phyloP scores from a whole-genome alignment of 2,113 vertebrate species.

The Perca flavescens region DNA sequence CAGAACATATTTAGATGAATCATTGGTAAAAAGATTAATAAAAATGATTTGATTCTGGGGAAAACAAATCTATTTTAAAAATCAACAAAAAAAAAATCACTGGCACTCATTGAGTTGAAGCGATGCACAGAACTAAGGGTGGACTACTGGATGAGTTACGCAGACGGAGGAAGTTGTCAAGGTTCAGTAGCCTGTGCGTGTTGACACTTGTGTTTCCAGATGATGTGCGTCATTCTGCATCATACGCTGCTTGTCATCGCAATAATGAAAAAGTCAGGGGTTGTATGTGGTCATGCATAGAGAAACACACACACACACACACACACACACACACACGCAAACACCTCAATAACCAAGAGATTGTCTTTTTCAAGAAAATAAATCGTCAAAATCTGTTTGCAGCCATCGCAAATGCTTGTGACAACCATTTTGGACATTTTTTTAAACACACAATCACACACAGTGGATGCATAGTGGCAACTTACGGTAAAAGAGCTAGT shows the following conservation, averaged over 20 bases:
- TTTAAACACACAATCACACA: too few species aligned
- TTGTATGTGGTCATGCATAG: too few species aligned
- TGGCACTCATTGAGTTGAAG: neutral
- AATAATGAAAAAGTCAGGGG: too few species aligned
- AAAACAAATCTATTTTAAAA: too few species aligned
- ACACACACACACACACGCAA: neutral
- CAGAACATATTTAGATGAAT: too few species aligned
- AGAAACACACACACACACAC: neutral
- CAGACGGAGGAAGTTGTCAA: neutral
- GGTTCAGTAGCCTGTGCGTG: neutral
- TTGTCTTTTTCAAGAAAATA: neutral
- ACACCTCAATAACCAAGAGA: neutral
- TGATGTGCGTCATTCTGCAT: neutral
- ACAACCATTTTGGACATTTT: neutral
- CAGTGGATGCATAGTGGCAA: neutral
- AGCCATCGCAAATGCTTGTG: neutral
- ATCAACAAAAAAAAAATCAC: too few species aligned
- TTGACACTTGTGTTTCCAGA: neutral
- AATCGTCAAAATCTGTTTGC: neutral
- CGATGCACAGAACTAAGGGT: neutral
- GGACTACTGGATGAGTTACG: neutral
- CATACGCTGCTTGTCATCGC: accelerated
- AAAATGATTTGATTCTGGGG: too few species aligned
- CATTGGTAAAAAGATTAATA: too few species aligned
- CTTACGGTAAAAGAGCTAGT: neutral